These are phyloP conservation scores for Cylindroiulus punctatus DNA, from an alignment of 2,888 invertebrate genomes.

Conservation along the genomic window DNA sequence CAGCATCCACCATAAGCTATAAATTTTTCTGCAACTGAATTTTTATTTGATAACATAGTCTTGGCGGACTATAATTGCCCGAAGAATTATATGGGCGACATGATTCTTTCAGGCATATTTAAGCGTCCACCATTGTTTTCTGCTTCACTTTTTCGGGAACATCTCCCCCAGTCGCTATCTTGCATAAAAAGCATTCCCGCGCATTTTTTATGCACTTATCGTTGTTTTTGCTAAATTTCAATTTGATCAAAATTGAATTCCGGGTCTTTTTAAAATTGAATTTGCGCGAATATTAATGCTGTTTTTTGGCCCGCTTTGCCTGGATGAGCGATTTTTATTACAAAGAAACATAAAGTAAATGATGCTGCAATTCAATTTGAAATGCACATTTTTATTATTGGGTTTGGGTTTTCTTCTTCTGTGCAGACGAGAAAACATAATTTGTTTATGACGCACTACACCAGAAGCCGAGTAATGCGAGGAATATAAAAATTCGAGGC, in stretches of 20 bases:
- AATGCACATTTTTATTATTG: conserved; percentile 43
- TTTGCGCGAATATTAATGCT: conserved; percentile 40
- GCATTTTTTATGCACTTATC: conserved; percentile 22
- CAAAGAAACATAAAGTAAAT: conserved; percentile 44
- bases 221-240: conserved; percentile 43
- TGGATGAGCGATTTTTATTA: conserved; percentile 28
- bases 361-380: conserved; percentile 45
- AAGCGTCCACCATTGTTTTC: neutral
- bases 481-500: conserved; percentile 29
- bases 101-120: neutral
- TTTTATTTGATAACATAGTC: neutral
- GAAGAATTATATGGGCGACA: neutral
- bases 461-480: conserved; percentile 37
- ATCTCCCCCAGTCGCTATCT: neutral
- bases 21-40: neutral
- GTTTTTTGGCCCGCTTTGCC: conserved; percentile 27
- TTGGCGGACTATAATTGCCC: neutral
- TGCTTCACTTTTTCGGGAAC: neutral
- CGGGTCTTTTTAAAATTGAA: conserved; percentile 45
- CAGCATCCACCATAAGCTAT: neutral
- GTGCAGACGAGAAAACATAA: conserved; percentile 36
- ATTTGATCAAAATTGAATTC: conserved; percentile 45
- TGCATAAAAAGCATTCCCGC: neutral
- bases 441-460: conserved; percentile 20
- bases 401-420: neutral